Conservation (phyloP, 2,113 vertebrate genomes). For the Alligator mississippiensis region DNA sequence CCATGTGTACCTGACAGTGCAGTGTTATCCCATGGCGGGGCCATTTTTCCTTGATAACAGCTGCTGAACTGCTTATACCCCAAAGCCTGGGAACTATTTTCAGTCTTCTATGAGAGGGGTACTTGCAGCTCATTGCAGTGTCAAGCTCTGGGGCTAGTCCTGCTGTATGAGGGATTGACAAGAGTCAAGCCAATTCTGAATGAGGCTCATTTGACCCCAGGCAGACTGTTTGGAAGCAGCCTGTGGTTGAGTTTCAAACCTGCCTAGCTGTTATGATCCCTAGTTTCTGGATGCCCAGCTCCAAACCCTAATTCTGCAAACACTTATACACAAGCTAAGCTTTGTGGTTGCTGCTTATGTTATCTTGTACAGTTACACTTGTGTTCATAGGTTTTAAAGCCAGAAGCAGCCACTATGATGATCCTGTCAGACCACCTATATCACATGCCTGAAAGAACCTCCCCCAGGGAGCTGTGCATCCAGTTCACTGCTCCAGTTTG, state of each 20-base stretch:
- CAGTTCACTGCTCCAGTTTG: background rate
- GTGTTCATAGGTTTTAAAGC: background rate
- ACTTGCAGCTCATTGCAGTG: background rate
- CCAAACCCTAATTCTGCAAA: background rate
- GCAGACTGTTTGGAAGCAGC: background rate
- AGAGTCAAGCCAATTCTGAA: background rate
- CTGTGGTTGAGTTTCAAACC: background rate
- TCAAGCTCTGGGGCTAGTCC: background rate
- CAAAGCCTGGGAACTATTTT: background rate
- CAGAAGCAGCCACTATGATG: background rate
- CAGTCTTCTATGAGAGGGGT: background rate
- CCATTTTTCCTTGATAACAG: rapidly evolving
- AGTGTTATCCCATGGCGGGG: background rate
- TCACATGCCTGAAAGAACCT: background rate
- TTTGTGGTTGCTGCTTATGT: background rate
- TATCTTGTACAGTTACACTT: background rate
- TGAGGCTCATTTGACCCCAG: too few species aligned
- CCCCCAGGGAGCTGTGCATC: background rate
- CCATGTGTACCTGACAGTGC: rapidly evolving
- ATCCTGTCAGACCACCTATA: background rate
- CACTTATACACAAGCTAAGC: background rate
- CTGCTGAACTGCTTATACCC: background rate
- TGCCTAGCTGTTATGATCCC: background rate
- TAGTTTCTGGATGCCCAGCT: background rate
- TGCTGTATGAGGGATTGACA: background rate